phyloP scores from a whole-genome alignment of 2,888 invertebrate genomes.

The Orthosia gothica region DNA sequence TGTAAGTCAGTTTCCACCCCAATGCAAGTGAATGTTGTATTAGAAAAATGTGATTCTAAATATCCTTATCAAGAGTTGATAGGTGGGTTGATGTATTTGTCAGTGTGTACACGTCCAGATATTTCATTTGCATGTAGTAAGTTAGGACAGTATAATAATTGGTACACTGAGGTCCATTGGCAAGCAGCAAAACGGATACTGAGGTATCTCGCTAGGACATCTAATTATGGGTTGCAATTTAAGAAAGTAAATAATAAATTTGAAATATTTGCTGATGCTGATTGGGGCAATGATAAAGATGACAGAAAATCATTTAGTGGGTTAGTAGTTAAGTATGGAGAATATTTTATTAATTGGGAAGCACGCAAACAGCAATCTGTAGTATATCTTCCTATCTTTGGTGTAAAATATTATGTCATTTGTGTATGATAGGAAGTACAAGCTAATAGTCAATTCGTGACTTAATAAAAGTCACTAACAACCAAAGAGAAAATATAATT shows the following conservation, averaged over 20 bases:
- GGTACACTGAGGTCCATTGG: background rate
- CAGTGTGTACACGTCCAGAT: slow-evolving; percentile 5
- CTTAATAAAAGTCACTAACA: too few relatives aligned
- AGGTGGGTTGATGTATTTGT: slow-evolving; percentile 13
- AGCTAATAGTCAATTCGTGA: too few relatives aligned
- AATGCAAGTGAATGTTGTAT: slow-evolving; percentile 13
- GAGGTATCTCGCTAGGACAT: background rate
- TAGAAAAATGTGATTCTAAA: slow-evolving; percentile 7
- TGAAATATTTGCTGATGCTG: slow-evolving; percentile 8
- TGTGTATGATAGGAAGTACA: too few relatives aligned
- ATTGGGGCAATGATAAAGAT: slow-evolving; percentile 7
- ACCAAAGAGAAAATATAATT: too few relatives aligned
- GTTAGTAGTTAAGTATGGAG: background rate
- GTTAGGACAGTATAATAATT: slow-evolving; percentile 1
- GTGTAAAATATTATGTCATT: too few relatives aligned
- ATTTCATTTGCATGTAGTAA: slow-evolving; percentile 12
- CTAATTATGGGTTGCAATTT: slow-evolving; percentile 10
- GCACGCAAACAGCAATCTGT: slow-evolving; percentile 13
- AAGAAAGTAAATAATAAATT: slow-evolving; percentile 2
- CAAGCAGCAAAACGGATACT: slow-evolving; percentile 7
- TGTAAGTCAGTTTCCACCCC: slow-evolving; percentile 2
- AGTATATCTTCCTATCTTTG: too few relatives aligned
- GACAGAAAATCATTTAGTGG: slow-evolving; percentile 15
- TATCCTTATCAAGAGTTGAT: slow-evolving; percentile 13
- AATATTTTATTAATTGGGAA: slow-evolving; percentile 11